A percentile compares a stretch with the other conserved stretches of the same genome.
These are phyloP conservation scores for Willisornis vidua DNA, from an alignment of 2,113 vertebrate genomes.

Conservation along the genomic window DNA sequence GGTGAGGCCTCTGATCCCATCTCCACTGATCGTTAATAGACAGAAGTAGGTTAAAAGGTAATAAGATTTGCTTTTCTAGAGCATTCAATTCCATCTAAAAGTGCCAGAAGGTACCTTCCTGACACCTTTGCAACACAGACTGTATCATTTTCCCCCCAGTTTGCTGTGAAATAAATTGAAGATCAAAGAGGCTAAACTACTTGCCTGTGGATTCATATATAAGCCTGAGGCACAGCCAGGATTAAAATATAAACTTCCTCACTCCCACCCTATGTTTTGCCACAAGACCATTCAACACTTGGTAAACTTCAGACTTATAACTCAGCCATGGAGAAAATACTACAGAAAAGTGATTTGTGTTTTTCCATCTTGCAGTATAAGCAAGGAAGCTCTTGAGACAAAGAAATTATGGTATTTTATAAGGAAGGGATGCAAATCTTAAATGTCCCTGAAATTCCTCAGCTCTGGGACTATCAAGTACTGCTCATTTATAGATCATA, in stretches of 20 bases:
- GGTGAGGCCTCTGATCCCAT: background rate
- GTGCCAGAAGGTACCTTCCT: constrained; percentile 13
- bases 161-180: constrained; percentile 52
- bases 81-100: constrained; percentile 26
- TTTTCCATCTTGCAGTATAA: background rate
- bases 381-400: background rate
- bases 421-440: background rate
- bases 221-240: background rate
- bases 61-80: constrained; percentile 31
- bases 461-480: background rate
- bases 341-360: background rate
- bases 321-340: background rate
- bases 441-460: background rate
- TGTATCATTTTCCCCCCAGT: background rate
- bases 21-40: background rate
- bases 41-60: background rate
- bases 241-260: background rate
- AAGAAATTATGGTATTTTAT: background rate
- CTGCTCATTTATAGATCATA: background rate
- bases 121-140: background rate
- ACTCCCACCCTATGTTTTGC: background rate
- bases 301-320: background rate
- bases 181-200: constrained; percentile 30
- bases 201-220: background rate
- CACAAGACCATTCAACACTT: background rate